Base-by-base conservation (phyloP, 2,888 invertebrate genomes). In the Melieria crassipennis region DNA sequence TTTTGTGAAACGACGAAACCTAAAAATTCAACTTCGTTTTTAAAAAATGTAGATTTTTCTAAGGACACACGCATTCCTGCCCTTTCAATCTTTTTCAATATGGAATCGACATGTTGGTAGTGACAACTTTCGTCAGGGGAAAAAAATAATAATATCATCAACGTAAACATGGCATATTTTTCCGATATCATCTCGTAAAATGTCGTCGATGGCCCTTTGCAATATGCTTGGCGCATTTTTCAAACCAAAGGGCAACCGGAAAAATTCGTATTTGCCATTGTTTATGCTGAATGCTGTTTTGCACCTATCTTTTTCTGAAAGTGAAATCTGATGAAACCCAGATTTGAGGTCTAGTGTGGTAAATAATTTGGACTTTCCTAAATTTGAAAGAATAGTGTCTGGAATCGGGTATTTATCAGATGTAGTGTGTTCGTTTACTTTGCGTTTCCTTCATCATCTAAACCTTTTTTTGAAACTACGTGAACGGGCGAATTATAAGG, bases 401-500 rank as follows among this genome's bases (percentile, higher is more conserved):
- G 76, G 77, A 46, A 77, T 75, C 0, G 74, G 75, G 6, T 77
- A 78, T 50, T 71, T 75, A 43, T 75, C 74, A 7, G 61, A 50
- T 11, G 42, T 55, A 45, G 55, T 61, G 5, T 68, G 30, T n/a
- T 42, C 47, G 30, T 68, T 68, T 13, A 68, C 11, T 16, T 61
- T 69, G 11, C 62, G 50, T 56, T 57, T 13, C 63, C 69, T 7
- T 57, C 56, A 30, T 57, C 47, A 42, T 69, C 69, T 47, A 56
- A 42, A 47, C 64, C 69, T 47, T 69, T 64, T 56, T 69, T 63
- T 4, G 16, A 30, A 30, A 69, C 69, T 45, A 63, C 69, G 6
- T 47, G 48, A 5, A 61, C 42, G 48, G 68, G 68, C 7, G 46
- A 48, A n/a, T 68, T 68, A 6, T 61, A 60, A 5, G 67, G 60